Evolutionary conservation across 2,888 invertebrate species (phyloP).

Genomic region (Abscondita cerata): DNA sequence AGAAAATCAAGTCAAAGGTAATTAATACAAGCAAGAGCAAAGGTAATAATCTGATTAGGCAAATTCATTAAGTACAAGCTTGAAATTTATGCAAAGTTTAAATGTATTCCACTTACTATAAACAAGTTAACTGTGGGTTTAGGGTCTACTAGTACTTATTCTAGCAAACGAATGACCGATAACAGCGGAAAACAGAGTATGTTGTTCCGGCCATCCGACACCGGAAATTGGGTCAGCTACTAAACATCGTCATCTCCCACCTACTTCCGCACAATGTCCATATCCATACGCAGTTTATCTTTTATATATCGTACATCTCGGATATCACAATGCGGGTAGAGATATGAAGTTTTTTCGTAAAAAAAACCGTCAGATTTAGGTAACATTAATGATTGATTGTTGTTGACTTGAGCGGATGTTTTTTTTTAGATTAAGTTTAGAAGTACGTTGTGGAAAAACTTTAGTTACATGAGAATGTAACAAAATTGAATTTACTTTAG

Average conservation of each 20-base stretch:
- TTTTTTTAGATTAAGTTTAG: too few species aligned
- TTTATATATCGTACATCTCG: constrained; percentile 38
- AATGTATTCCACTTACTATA: constrained; percentile 22
- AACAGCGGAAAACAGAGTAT: constrained; percentile 50
- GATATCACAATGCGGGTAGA: constrained; percentile 27
- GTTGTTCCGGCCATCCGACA: constrained; percentile 51
- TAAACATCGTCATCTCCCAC: constrained; percentile 54
- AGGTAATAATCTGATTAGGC: constrained; percentile 19
- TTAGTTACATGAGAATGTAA: too few species aligned
- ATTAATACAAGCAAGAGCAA: constrained; percentile 12
- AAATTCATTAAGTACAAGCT: constrained; percentile 20
- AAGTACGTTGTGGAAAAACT: too few species aligned
- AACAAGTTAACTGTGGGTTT: constrained; percentile 24
- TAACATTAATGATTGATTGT: constrained; percentile 37
- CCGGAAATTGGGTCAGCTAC: constrained; percentile 56
- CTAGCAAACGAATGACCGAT: constrained; percentile 45
- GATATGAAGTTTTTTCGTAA: constrained; percentile 30
- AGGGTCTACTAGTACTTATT: constrained; percentile 23
- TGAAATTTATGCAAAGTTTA: constrained; percentile 22
- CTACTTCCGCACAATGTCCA: constrained; percentile 48
- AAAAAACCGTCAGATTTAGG: constrained; percentile 36
- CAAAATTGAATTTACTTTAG: too few species aligned
- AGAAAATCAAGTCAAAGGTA: constrained; percentile 15
- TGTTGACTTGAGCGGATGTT: constrained; percentile 15
- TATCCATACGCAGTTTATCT: constrained; percentile 44